These are phyloP conservation scores for Clepsis dumicolana DNA, from an alignment of 2,888 invertebrate genomes.

Conservation along the genomic window DNA sequence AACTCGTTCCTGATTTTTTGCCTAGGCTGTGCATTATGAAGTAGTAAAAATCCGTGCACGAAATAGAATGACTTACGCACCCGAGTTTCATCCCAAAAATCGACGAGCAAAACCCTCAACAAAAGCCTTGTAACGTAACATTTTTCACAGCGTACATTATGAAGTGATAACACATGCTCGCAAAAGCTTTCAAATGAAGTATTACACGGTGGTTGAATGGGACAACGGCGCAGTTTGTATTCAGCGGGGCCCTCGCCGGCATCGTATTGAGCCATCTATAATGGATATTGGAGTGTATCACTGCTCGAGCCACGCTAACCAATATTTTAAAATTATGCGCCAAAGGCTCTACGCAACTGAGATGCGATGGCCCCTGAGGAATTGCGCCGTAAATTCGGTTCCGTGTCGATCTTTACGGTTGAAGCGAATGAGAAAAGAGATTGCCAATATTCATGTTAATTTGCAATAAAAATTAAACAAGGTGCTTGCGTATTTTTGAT, in stretches of 20 bases:
- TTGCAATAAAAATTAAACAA: background rate
- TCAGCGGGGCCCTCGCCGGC: conserved; percentile 65
- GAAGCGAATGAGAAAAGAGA: conserved; percentile 11
- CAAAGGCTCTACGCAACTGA: conserved; percentile 18
- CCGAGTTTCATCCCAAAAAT: conserved; percentile 19
- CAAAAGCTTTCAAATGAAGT: conserved; percentile 71
- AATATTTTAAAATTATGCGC: conserved; percentile 44
- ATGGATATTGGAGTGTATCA: conserved; percentile 58
- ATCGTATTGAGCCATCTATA: conserved; percentile 69
- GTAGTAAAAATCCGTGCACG: background rate
- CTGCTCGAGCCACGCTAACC: conserved; percentile 42
- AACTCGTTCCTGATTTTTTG: too few relatives aligned
- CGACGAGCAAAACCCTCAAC: conserved; percentile 27
- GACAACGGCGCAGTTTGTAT: conserved; percentile 72
- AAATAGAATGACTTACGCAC: conserved; percentile 6
- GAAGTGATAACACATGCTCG: conserved; percentile 65
- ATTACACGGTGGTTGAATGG: conserved; percentile 61
- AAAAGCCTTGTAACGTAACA: conserved; percentile 50
- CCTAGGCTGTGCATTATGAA: too few relatives aligned
- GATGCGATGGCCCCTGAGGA: conserved; percentile 18
- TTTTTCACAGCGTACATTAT: conserved; percentile 59
- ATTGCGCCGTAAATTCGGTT: conserved; percentile 31
- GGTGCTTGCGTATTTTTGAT: background rate
- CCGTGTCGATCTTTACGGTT: conserved; percentile 7
- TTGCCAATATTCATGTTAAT: conserved; percentile 8